Conservation (phyloP, 2,888 invertebrate genomes). For the Baronia brevicornis region DNA sequence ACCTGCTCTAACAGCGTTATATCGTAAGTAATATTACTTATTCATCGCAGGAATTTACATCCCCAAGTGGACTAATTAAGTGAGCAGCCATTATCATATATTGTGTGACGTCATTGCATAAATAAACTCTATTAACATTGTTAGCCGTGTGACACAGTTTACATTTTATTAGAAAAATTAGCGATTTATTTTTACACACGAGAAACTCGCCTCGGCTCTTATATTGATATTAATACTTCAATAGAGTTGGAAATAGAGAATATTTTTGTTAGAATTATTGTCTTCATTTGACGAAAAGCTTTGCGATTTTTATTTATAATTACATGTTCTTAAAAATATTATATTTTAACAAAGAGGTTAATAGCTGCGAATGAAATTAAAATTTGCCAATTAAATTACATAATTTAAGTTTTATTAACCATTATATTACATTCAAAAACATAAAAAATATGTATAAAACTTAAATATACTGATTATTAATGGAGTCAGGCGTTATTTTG, state of each 20-base stretch:
- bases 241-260: constrained; percentile 6
- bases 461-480: too few species aligned
- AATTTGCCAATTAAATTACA: too few species aligned
- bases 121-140: constrained; percentile 1
- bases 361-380: too few species aligned
- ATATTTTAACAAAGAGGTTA: too few species aligned
- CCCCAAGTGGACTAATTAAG: constrained; percentile 1
- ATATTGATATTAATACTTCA: constrained; percentile 7
- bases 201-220: constrained; percentile 5
- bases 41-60: background rate
- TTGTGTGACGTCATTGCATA: background rate
- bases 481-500: too few species aligned
- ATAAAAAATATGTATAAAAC: too few species aligned
- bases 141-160: constrained; percentile 1
- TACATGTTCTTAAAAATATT: too few species aligned
- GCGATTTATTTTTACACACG: constrained; percentile 9
- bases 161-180: constrained; percentile 9
- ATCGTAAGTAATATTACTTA: background rate
- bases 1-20: too few species aligned
- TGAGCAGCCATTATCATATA: background rate
- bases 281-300: too few species aligned
- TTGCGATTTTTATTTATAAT: too few species aligned
- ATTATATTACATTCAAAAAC: too few species aligned
- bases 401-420: too few species aligned
- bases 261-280: constrained; percentile 3